A percentile compares a stretch with the other conserved stretches of the same genome.
phyloP scores from a whole-genome alignment of 37 sponge, comb jelly and placozoan genomes.

The Diacarnus erythraeanus region DNA sequence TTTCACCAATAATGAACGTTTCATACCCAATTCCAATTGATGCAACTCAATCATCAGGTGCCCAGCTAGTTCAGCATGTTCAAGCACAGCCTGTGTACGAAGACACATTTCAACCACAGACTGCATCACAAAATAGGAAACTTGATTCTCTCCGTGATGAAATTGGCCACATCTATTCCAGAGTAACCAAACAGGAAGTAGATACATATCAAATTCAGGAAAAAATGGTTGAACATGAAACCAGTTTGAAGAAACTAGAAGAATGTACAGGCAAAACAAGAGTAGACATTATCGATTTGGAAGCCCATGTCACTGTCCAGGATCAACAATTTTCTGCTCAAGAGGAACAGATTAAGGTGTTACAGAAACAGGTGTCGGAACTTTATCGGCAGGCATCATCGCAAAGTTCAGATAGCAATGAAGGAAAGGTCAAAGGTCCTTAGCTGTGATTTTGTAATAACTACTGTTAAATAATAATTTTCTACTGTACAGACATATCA shows the following conservation, averaged over 20 bases:
- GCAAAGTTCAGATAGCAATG: neutral
- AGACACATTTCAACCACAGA: neutral
- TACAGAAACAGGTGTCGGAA: neutral
- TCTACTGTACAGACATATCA: too few species aligned
- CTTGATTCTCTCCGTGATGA: neutral
- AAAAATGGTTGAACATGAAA: neutral
- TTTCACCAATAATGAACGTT: too few species aligned
- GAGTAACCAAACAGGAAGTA: neutral
- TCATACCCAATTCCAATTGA: too few species aligned
- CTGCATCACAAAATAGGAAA: neutral
- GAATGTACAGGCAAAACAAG: neutral
- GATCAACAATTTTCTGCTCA: neutral
- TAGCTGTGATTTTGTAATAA: too few species aligned
- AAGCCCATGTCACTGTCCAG: neutral
- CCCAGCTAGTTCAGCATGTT: neutral
- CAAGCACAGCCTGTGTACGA: neutral
- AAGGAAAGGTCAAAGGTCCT: neutral
- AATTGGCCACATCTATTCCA: neutral
- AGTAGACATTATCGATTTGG: neutral
- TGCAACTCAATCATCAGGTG: too few species aligned
- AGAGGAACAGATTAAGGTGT: neutral
- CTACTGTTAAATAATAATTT: too few species aligned
- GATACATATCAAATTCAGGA: neutral
- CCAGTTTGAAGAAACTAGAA: neutral
- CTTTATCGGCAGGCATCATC: neutral